phyloP scores from a whole-genome alignment of 2,113 vertebrate genomes.

The Urocynchramus pylzowi region DNA sequence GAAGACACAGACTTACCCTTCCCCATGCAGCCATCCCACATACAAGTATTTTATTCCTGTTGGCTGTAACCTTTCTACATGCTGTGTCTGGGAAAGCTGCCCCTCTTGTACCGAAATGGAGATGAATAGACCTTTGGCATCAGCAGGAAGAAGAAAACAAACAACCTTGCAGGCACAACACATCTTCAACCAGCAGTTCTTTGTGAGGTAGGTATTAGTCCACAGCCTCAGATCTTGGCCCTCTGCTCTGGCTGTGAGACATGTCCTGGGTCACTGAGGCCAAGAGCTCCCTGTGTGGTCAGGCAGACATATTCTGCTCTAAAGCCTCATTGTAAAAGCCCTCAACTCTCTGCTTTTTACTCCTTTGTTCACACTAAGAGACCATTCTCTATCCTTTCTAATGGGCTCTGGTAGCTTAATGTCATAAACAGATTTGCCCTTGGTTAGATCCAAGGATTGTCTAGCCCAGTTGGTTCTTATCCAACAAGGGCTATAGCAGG shows the following conservation, averaged over 20 bases:
- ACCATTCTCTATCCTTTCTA: neutral
- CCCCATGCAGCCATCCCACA: neutral
- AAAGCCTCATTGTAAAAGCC: neutral
- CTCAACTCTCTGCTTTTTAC: neutral
- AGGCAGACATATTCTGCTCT: neutral
- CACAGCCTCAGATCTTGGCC: neutral
- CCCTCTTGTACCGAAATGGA: neutral
- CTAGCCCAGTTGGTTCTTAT: neutral
- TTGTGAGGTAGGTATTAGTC: neutral
- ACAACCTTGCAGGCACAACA: neutral
- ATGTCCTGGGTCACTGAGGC: neutral
- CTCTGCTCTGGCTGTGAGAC: neutral
- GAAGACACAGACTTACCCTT: neutral
- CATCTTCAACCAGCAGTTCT: neutral
- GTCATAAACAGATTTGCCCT: neutral
- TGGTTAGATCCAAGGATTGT: neutral
- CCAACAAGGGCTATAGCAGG: neutral
- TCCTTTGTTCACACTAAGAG: neutral
- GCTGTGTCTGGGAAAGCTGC: neutral
- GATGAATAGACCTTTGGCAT: neutral
- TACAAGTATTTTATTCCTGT: neutral
- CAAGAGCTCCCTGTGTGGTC: rapidly evolving
- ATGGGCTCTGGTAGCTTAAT: neutral
- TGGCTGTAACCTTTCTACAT: neutral
- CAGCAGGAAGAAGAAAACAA: neutral